Base-by-base conservation (phyloP, 2,888 invertebrate species). In the Ophion ventricosus region DNA sequence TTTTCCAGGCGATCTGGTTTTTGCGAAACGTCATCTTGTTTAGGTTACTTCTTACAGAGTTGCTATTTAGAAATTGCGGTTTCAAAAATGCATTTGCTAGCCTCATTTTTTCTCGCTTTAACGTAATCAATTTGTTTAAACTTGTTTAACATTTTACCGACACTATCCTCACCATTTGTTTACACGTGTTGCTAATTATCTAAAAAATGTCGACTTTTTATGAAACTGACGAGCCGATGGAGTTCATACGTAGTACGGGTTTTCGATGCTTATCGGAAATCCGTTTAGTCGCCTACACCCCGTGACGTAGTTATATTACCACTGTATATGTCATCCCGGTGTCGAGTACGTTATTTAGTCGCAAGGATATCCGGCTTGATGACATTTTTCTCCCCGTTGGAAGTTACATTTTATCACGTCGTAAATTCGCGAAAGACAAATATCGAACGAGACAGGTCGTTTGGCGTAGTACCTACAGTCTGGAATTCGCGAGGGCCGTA, bases 251-350 rank as follows among this genome's bases (percentile, higher is more conserved):
- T 2, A 29, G 43, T 14, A 23, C 25, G n/a, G 77, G 11, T 73
- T 61, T 69, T 67, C 54, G 56, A 76, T 49, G 61, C 25, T 82
- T 73, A 78, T 69, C 77, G 73, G 63, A 73, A 73, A 77, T 82
- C 73, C 54, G 29, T 63, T 70, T 14, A 29, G 2, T 66, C 66
- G 59, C 57, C 40, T 49, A 23, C 20, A 23, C n/a, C 20, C 64
- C 76, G 23, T 69, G 67, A 69, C 69, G 64, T 40, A 43, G 40
- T 40, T 73, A 82, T 26, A 54, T 25, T 49, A 8, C 25, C 40
- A 26, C 20, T 17, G 11, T 59, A 49, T 74, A 74, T 74, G 5
- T 29, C 17, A 25, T 61, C 14, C 57, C 17, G 0, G 25, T 11
- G 49, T 61, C 61, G 70, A 70, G 61, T 70, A 56, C 43, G 61